A percentile compares a stretch with the other conserved stretches of the same genome.
phyloP scores from a whole-genome alignment of 1,140 invertebrate genomes.

The Zaprionus vittiger region DNA sequence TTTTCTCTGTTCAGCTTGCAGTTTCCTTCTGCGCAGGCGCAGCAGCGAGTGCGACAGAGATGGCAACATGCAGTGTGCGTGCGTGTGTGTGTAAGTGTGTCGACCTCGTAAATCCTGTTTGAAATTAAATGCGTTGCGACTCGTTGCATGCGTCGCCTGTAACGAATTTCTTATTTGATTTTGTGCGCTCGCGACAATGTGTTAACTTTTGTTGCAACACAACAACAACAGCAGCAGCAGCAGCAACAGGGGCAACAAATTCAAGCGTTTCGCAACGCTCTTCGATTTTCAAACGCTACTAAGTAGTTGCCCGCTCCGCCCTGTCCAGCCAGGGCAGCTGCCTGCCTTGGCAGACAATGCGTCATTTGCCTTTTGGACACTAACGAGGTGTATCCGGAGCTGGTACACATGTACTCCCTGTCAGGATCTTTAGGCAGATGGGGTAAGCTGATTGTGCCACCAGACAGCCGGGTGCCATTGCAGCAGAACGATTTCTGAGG shows the following conservation, averaged over 20 bases:
- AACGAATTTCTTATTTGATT: slow-evolving; percentile 82
- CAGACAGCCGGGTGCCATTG: not conserved
- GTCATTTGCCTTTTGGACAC: slow-evolving; percentile 37
- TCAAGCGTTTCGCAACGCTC: slow-evolving; percentile 71
- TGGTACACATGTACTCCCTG: slow-evolving; percentile 2
- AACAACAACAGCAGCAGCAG: not conserved
- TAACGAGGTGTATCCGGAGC: slow-evolving; percentile 56
- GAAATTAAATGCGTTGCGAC: slow-evolving; percentile 64
- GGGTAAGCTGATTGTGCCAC: not conserved
- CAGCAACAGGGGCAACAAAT: slow-evolving; percentile 48
- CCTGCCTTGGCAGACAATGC: slow-evolving; percentile 42
- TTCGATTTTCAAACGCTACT: slow-evolving; percentile 68
- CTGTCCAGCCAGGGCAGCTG: slow-evolving; percentile 47
- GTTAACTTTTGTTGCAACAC: slow-evolving; percentile 65
- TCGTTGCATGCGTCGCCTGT: slow-evolving; percentile 55
- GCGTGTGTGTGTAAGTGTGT: slow-evolving; percentile 49
- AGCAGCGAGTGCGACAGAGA: slow-evolving; percentile 4
- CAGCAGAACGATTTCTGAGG: not conserved
- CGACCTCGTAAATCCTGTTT: slow-evolving; percentile 80
- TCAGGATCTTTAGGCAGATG: not conserved
- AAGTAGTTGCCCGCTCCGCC: slow-evolving; percentile 9
- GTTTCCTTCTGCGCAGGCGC: slow-evolving; percentile 58
- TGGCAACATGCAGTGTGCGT: not conserved
- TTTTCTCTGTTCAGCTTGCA: slow-evolving; percentile 72
- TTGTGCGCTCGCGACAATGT: slow-evolving; percentile 69